Conservation (phyloP, 37 sponge, comb jelly and placozoan species). For the Aplysina aerophoba region DNA sequence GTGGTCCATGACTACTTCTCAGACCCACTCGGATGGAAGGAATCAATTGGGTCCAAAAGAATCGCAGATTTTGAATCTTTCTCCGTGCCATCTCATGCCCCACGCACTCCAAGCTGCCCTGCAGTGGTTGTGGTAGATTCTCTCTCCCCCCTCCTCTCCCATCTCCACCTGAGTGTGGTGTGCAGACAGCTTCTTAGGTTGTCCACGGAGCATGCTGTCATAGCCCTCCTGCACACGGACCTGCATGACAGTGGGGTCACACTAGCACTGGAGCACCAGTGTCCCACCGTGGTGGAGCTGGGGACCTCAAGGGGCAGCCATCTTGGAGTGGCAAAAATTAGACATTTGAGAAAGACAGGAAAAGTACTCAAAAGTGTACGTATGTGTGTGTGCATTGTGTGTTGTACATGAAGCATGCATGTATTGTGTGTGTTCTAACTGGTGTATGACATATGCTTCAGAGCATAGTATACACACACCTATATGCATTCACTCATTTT, state of each 20-base stretch:
- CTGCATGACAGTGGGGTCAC: slow-evolving; percentile 52
- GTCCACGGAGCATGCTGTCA: background rate
- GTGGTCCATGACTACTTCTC: slow-evolving; percentile 33
- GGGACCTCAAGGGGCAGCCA: background rate
- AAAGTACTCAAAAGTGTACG: slow-evolving; percentile 59
- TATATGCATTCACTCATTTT: no score
- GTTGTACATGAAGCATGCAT: slow-evolving; percentile 12
- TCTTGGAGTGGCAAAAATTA: slow-evolving; percentile 20
- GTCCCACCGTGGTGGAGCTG: background rate
- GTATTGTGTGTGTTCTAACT: no score
- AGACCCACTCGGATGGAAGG: slow-evolving; percentile 56
- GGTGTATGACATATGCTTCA: no score
- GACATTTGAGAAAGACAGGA: slow-evolving; percentile 59
- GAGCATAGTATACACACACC: no score
- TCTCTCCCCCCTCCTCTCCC: slow-evolving; percentile 27
- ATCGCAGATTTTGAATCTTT: no score
- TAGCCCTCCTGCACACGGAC: slow-evolving; percentile 53
- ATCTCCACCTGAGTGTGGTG: background rate
- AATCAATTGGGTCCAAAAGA: no score
- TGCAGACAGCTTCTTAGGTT: slow-evolving; percentile 29
- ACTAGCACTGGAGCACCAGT: background rate
- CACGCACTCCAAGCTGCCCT: no score
- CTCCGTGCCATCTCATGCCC: no score
- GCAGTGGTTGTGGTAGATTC: slow-evolving; percentile 52
- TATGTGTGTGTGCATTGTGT: background rate